A percentile compares a stretch with the other conserved stretches of the same genome.
Evolutionary conservation across 2,797 vertebrate species (phyloP).

Genomic region (Pipistrellus pygmaeus): DNA sequence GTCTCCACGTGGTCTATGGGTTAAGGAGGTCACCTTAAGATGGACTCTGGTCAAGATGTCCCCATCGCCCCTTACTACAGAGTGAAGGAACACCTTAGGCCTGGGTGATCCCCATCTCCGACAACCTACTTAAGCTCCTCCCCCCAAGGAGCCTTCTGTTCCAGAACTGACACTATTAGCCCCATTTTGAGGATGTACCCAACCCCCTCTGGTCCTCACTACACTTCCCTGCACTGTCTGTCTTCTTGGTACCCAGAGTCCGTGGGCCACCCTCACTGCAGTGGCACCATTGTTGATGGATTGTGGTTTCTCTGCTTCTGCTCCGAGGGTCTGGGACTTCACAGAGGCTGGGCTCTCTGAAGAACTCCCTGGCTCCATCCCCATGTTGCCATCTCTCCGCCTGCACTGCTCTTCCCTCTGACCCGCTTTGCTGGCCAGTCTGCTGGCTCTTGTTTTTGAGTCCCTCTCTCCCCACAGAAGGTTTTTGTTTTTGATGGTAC

Average conservation of each 20-base stretch:
- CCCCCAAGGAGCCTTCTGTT: no score
- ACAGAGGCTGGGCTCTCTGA: neutral
- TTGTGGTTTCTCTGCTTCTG: neutral
- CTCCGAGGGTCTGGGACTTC: neutral
- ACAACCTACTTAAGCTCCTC: neutral
- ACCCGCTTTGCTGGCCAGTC: neutral
- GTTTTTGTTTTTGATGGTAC: neutral
- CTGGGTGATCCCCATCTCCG: no score
- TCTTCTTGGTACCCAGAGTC: neutral
- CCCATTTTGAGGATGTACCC: neutral
- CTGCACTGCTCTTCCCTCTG: neutral
- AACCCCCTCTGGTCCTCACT: neutral
- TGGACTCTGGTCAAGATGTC: neutral
- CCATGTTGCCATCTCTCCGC: neutral
- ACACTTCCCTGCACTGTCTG: neutral
- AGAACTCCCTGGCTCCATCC: neutral
- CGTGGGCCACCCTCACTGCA: neutral
- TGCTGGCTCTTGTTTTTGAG: neutral
- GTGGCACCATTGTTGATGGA: neutral
- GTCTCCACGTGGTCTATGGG: neutral
- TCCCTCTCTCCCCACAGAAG: neutral
- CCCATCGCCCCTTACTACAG: neutral
- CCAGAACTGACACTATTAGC: neutral
- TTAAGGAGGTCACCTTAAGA: neutral
- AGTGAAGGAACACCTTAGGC: neutral